Percentiles rank a stretch among this genome's conserved stretches.
These are phyloP conservation scores for Pteronura brasiliensis DNA, from an alignment of 2,113 vertebrate species.

Conservation along the genomic window DNA sequence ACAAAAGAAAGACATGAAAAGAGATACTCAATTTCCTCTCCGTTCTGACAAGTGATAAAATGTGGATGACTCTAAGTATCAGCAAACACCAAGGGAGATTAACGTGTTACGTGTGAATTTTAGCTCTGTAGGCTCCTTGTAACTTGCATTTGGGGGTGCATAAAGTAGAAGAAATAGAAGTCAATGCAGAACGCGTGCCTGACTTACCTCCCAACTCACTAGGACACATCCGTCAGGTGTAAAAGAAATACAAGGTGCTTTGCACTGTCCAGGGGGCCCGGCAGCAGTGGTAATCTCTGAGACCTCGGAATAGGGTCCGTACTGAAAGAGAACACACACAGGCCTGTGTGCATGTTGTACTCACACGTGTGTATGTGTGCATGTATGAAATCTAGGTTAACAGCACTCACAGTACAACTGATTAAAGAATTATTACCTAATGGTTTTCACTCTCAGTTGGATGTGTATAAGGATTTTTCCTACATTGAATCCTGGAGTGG, in stretches of 20 bases:
- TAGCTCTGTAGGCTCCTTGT: background rate
- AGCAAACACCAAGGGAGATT: background rate
- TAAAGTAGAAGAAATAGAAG: background rate
- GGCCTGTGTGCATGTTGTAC: accelerated
- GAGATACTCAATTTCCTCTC: background rate
- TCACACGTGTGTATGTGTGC: background rate
- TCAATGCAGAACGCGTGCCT: accelerated
- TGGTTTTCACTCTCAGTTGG: background rate
- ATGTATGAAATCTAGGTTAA: background rate
- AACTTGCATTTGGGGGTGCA: background rate
- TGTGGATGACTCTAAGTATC: background rate
- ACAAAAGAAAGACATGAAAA: background rate
- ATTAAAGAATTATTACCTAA: background rate
- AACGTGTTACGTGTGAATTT: background rate
- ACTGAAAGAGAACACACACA: constrained; percentile 79
- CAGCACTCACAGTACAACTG: background rate
- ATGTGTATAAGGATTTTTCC: background rate
- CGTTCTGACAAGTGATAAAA: background rate
- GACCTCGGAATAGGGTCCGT: constrained; percentile 89
- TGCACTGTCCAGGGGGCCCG: constrained; percentile 94
- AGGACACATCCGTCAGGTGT: constrained; percentile 88
- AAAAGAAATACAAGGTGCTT: constrained; percentile 89
- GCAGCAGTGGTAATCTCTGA: constrained; percentile 93
- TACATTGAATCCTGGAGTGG: background rate
- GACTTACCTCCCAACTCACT: constrained; percentile 96